Evolutionary conservation across 2,888 invertebrate genomes (phyloP).

Genomic region (Thymelicus lineola): DNA sequence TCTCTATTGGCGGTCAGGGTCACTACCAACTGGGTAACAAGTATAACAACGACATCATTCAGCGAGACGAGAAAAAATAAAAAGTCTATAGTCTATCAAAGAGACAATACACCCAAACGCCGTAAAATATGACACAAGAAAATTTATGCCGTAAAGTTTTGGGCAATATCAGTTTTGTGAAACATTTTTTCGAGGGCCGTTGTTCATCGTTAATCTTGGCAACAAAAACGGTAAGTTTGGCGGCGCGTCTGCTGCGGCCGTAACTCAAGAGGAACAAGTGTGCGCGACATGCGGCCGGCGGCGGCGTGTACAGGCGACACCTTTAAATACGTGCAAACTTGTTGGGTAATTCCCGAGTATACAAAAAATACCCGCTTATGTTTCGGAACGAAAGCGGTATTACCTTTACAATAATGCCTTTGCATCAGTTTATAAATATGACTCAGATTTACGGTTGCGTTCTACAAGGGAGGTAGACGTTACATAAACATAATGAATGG

Average conservation of each 20-base stretch:
- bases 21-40: no score
- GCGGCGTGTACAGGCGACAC: constrained; percentile 40
- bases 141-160: constrained; percentile 72
- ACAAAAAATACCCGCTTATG: no score
- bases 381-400: no score
- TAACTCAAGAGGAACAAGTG: constrained; percentile 75
- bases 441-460: no score
- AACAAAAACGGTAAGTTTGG: constrained; percentile 80
- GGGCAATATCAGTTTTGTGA: constrained; percentile 78
- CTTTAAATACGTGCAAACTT: constrained; percentile 18
- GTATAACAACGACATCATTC: no score
- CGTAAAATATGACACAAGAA: constrained; percentile 68
- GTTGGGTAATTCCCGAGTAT: neutral
- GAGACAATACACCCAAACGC: constrained; percentile 64
- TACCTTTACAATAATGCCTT: no score
- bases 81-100: neutral
- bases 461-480: no score
- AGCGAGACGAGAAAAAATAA: neutral
- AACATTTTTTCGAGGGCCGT: constrained; percentile 79
- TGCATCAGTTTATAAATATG: no score
- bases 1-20: no score
- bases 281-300: constrained; percentile 68
- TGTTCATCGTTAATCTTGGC: constrained; percentile 83
- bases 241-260: constrained; percentile 62
- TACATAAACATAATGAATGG: no score